Evolutionary conservation across 2,888 invertebrate genomes (phyloP).

Genomic region (Eustalomyia histrio): DNA sequence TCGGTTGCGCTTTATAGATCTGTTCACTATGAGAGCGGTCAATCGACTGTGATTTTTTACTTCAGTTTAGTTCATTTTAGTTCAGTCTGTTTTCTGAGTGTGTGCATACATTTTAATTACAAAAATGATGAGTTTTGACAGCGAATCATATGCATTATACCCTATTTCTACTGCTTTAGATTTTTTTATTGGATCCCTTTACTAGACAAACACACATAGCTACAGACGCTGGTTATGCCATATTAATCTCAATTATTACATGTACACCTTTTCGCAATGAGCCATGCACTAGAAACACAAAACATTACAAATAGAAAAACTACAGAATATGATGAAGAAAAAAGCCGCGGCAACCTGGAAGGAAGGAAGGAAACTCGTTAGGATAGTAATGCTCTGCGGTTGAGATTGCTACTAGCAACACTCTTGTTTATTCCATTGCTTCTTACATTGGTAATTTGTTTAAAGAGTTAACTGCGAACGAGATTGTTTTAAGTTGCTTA

Average conservation of each 20-base stretch:
- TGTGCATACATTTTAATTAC: too few species aligned
- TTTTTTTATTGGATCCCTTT: too few species aligned
- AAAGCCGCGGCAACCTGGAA: slow-evolving; percentile 48
- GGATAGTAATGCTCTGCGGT: slow-evolving; percentile 51
- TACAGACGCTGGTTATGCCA: slow-evolving; percentile 54
- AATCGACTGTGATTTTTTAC: too few species aligned
- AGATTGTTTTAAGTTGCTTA: slow-evolving; percentile 60
- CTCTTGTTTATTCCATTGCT: slow-evolving; percentile 14
- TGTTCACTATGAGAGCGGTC: too few species aligned
- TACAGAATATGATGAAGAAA: background rate
- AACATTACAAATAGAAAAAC: background rate
- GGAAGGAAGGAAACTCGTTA: slow-evolving; percentile 52
- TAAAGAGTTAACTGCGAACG: slow-evolving; percentile 38
- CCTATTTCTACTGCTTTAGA: too few species aligned
- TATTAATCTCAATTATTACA: slow-evolving; percentile 67
- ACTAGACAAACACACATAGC: background rate
- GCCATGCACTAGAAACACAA: slow-evolving; percentile 47
- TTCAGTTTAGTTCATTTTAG: too few species aligned
- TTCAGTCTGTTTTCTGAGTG: too few species aligned
- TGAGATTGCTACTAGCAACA: slow-evolving; percentile 46
- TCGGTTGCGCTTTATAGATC: too few species aligned
- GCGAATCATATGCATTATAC: too few species aligned
- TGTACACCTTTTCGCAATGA: slow-evolving; percentile 54
- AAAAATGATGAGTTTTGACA: too few species aligned
- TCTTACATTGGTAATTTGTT: slow-evolving; percentile 56